A percentile compares a stretch with the other conserved stretches of the same genome.
phyloP scores from a whole-genome alignment of 2,113 vertebrate species.

The Aphyosemion australe region DNA sequence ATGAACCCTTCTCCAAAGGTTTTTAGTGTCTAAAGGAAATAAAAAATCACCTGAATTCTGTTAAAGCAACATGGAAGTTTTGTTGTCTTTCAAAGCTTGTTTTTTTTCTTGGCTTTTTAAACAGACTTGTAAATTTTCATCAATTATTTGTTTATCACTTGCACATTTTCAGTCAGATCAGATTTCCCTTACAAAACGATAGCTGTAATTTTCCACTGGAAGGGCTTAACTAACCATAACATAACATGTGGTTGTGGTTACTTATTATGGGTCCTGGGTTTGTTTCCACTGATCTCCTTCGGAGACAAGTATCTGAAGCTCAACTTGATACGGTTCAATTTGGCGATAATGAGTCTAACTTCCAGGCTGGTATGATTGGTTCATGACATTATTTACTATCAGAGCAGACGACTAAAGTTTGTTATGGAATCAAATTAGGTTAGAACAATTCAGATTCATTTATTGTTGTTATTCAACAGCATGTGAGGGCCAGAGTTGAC shows the following conservation, averaged over 20 bases:
- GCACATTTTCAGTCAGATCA: background rate
- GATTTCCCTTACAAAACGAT: background rate
- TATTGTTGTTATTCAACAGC: too few species aligned
- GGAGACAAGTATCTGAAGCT: background rate
- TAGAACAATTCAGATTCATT: too few species aligned
- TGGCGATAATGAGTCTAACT: background rate
- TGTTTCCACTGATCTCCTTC: background rate
- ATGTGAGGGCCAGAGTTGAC: too few species aligned
- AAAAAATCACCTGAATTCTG: background rate
- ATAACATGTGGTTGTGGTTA: conserved; percentile 5
- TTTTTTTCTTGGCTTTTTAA: background rate
- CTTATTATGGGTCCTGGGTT: background rate
- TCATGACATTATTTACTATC: too few species aligned
- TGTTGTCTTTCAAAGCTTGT: background rate
- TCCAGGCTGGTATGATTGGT: background rate
- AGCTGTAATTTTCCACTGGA: conserved; percentile 1
- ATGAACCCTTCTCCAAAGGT: too few species aligned
- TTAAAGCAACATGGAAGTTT: background rate
- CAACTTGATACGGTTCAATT: background rate
- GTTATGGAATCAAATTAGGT: too few species aligned
- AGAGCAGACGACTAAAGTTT: too few species aligned
- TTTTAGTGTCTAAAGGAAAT: background rate
- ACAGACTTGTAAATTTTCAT: background rate
- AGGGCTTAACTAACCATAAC: background rate
- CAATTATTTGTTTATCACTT: background rate